These are phyloP conservation scores for Heliconius hewitsoni DNA, from an alignment of 1,140 invertebrate genomes.

Conservation along the genomic window DNA sequence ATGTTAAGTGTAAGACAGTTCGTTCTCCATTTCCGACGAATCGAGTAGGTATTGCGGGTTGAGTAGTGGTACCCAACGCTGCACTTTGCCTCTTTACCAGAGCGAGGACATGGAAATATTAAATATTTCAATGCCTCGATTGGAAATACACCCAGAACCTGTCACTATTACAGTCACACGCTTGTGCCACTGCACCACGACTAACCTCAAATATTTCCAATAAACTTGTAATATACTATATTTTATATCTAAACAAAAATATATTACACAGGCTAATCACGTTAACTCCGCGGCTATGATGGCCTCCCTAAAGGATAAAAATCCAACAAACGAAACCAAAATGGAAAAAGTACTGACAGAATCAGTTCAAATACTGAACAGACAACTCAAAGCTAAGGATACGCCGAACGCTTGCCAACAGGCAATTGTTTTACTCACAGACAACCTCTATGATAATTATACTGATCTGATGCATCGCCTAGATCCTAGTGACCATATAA, in stretches of 20 bases:
- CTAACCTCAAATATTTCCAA: no score
- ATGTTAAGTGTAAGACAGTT: no score
- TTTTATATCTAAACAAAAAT: background rate
- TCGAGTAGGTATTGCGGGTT: no score
- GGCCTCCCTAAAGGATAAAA: constrained; percentile 84
- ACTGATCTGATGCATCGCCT: constrained; percentile 53
- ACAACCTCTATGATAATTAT: constrained; percentile 64
- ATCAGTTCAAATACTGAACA: constrained; percentile 88
- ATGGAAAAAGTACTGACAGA: constrained; percentile 90
- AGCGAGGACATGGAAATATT: no score
- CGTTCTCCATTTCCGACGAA: no score
- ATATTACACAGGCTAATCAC: constrained; percentile 86
- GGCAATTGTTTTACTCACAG: constrained; percentile 66
- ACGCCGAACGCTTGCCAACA: constrained; percentile 66
- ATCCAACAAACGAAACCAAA: constrained; percentile 91
- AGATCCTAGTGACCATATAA: constrained; percentile 63
- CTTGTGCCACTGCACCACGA: no score
- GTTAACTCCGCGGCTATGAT: constrained; percentile 91
- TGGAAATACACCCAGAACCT: no score
- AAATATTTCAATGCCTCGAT: no score
- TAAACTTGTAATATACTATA: background rate
- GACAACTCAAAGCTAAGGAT: constrained; percentile 37
- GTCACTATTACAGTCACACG: no score
- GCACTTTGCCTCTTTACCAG: no score
- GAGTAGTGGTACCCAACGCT: no score